phyloP scores from a whole-genome alignment of 2,797 vertebrate species.

The Hydrophis major region DNA sequence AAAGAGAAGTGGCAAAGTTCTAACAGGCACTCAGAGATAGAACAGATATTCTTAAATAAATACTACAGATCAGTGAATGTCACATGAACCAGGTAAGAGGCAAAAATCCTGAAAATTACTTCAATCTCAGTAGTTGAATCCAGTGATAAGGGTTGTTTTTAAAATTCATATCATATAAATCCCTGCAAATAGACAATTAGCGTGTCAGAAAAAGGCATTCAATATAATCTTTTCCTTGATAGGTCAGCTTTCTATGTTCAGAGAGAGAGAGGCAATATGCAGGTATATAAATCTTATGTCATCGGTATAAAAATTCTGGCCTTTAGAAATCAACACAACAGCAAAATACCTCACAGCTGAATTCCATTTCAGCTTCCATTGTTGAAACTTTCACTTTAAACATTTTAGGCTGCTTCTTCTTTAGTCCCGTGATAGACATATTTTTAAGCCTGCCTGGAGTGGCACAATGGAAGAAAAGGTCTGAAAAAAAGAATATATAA shows the following conservation, averaged over 20 bases:
- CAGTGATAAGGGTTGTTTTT: background rate
- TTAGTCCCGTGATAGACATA: conserved; percentile 90
- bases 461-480: background rate
- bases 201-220: background rate
- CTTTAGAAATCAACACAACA: background rate
- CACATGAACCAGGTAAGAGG: background rate
- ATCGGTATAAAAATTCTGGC: background rate
- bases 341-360: conserved; percentile 83
- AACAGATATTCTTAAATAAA: background rate
- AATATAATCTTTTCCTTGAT: background rate
- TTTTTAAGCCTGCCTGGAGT: conserved; percentile 61
- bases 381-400: conserved; percentile 93
- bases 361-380: conserved; percentile 94
- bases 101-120: background rate
- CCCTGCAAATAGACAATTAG: background rate
- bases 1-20: background rate
- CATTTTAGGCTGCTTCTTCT: conserved; percentile 91
- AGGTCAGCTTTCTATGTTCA: background rate
- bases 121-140: background rate
- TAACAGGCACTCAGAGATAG: background rate
- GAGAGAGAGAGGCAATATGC: background rate
- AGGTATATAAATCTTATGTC: background rate
- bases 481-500: background rate
- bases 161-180: background rate
- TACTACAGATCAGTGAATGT: background rate